Evolutionary conservation across 1,140 invertebrate species (phyloP), one percentile per base, ranked within the genome.

Genomic region (Theocolax elegans): DNA sequence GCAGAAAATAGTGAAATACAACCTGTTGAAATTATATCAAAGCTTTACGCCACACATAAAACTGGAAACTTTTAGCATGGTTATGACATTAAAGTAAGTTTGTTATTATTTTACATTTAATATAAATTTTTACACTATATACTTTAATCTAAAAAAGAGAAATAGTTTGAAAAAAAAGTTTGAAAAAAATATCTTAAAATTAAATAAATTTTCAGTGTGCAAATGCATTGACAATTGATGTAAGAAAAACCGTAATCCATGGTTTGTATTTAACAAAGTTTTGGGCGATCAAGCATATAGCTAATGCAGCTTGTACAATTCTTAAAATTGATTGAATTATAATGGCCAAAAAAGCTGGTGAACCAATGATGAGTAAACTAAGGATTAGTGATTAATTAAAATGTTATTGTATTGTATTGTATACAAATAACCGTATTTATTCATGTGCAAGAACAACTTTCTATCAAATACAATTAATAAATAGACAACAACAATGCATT

Each of bases 241-340:
- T 92, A 0, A 87, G 89, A 25, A 90, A 95, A 81, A 88, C 87
- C 12, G 91, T 90, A 70, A 92, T 98, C 67, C 87, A 93, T 51
- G 97, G 98, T 89, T 87, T 97, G 1, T 98, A 92, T 81, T 79
- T 94, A 29, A 90, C 92, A 1, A 99, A 99, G 85, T 88, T 91
- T 72, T 99, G 97, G 95, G 97, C 91, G 3, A 83, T 99, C 19
- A 97, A 98, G 80, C 98, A 99, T 87, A 96, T 97, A 1, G 93
- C 95, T 0, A 90, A 93, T 74, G 96, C 96, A 13, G 96, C 97
- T 1, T 91, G 92, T 60, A 99, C 97, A 0, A 94, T 99, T 76
- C 88, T 99, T 4, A 93, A 94, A 84, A 95, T 99, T n/a, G 97
- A 99, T 87, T 93, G 98, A 86, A 99, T 99, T 70, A 99, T 99